Evolutionary conservation across 2,113 vertebrate species (phyloP).

Genomic region (Paralichthys olivaceus): DNA sequence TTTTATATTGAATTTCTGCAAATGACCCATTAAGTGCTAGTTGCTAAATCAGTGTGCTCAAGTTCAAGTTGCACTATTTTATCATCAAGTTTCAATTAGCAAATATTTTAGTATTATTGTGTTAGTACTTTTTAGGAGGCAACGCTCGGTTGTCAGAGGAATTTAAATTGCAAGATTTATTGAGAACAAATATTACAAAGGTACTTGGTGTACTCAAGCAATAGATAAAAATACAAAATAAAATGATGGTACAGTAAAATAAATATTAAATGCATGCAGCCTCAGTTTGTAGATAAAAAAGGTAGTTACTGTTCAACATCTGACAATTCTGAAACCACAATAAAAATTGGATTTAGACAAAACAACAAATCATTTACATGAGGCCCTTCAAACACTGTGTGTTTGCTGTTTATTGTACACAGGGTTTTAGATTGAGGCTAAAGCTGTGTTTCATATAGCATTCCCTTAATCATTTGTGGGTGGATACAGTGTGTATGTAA

Average conservation of each 20-base stretch:
- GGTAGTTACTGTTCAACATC: neutral
- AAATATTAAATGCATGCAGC: too few relatives aligned
- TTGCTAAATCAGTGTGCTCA: too few relatives aligned
- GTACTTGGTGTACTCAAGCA: too few relatives aligned
- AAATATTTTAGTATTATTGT: neutral
- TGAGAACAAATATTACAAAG: too few relatives aligned
- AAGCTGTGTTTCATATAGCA: constrained; percentile 9
- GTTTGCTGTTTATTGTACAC: neutral
- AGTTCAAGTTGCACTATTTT: neutral
- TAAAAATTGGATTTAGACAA: neutral
- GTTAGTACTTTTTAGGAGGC: neutral
- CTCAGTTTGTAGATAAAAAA: neutral
- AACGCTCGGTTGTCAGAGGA: too few relatives aligned
- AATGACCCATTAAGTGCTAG: too few relatives aligned
- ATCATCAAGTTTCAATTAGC: neutral
- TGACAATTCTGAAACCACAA: neutral
- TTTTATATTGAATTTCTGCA: too few relatives aligned
- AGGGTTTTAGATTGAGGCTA: constrained; percentile 7
- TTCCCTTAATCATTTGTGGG: constrained; percentile 13
- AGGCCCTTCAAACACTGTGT: neutral
- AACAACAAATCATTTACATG: neutral
- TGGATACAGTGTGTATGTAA: constrained; percentile 42
- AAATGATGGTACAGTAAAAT: neutral
- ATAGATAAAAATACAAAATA: too few relatives aligned
- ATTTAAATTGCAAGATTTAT: too few relatives aligned